Conservation (phyloP, 2,797 vertebrate species). For the Artibeus lituratus region DNA sequence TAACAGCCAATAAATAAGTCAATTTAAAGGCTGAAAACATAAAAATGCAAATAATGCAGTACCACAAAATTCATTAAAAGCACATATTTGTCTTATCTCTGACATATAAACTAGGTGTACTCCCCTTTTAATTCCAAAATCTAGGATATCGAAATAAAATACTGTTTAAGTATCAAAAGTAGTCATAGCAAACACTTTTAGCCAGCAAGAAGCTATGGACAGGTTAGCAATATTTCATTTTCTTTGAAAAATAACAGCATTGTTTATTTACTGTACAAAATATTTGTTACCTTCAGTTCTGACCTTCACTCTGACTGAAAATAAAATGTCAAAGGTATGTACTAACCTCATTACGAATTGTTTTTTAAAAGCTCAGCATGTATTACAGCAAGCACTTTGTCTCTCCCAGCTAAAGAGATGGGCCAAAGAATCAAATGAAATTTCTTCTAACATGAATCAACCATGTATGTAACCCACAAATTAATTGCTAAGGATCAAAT, state of each 20-base stretch:
- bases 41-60: conserved; percentile 16
- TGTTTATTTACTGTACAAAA: conserved; percentile 37
- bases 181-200: background rate
- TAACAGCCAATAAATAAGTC: background rate
- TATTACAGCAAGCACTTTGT: background rate
- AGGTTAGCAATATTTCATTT: conserved; percentile 5
- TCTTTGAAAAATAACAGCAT: conserved; percentile 17
- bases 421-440: background rate
- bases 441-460: background rate
- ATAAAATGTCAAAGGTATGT: conserved; percentile 48
- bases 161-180: background rate
- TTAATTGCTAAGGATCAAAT: background rate
- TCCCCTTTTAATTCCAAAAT: background rate
- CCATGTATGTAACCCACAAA: background rate
- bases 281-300: conserved; percentile 17
- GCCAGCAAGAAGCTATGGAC: background rate
- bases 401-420: background rate
- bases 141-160: background rate
- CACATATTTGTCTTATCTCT: background rate
- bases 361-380: conserved; percentile 45
- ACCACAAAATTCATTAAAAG: background rate
- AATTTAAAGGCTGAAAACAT: background rate
- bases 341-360: conserved; percentile 33
- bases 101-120: background rate
- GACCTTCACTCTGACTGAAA: conserved; percentile 45